Conservation (phyloP, 2,888 invertebrate species). For the Zelleria hepariella region DNA sequence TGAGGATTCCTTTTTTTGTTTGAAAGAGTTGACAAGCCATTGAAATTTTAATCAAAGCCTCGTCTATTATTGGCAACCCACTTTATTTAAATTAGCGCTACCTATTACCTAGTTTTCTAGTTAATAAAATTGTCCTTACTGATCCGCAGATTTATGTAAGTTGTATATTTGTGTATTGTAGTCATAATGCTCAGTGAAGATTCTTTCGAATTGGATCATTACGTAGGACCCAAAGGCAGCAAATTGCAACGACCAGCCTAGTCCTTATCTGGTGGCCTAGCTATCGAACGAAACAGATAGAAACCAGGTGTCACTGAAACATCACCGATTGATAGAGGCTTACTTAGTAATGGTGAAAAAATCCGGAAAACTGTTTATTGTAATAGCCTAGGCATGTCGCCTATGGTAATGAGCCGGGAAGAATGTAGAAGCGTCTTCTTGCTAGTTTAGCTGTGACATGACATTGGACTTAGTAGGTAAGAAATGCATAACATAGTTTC, state of each 20-base stretch:
- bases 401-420: slow-evolving; percentile 1
- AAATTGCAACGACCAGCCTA: not conserved
- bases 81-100: no score
- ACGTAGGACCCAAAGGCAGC: not conserved
- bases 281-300: not conserved
- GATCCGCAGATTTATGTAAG: no score
- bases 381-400: not conserved
- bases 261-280: not conserved
- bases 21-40: no score
- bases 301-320: not conserved
- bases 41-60: no score
- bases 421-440: not conserved
- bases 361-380: slow-evolving; percentile 38
- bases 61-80: no score
- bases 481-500: slow-evolving; percentile 1
- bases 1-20: no score
- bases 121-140: no score
- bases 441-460: not conserved
- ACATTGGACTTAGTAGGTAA: not conserved
- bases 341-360: slow-evolving; percentile 39
- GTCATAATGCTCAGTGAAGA: no score
- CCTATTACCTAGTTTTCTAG: no score
- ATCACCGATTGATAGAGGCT: not conserved
- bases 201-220: not conserved
- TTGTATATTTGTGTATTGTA: no score